A percentile compares a stretch with the other conserved stretches of the same genome.
Conservation (phyloP, 2,888 invertebrate genomes). For the Orgyia antiqua region DNA sequence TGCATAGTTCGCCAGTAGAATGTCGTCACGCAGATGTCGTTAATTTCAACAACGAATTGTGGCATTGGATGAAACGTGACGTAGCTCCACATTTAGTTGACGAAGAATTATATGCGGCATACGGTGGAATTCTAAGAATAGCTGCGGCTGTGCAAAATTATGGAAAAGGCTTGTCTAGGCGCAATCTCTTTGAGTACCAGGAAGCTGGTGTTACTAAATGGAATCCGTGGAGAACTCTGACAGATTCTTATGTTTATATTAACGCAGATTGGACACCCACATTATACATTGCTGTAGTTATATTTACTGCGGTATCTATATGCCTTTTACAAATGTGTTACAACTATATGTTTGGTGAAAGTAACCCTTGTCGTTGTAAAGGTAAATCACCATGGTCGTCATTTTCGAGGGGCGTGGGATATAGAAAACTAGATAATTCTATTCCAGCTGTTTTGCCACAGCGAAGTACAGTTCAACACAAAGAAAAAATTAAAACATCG, state of each 20-base stretch:
- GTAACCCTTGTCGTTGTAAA: conserved; percentile 37
- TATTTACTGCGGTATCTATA: conserved; percentile 41
- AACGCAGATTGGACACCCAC: conserved; percentile 51
- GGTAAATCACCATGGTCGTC: conserved; percentile 9
- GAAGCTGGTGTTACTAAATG: conserved; percentile 31
- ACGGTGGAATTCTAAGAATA: conserved; percentile 58
- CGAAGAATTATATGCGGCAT: conserved; percentile 59
- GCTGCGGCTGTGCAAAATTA: conserved; percentile 65
- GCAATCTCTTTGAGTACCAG: conserved; percentile 48
- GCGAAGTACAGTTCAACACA: conserved; percentile 34
- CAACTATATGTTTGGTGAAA: conserved; percentile 42
- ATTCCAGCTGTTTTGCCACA: conserved; percentile 42
- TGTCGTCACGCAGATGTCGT: conserved; percentile 63
- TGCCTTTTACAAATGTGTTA: conserved; percentile 52
- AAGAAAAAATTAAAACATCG: conserved; percentile 21
- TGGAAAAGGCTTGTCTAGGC: conserved; percentile 52
- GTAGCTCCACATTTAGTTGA: conserved; percentile 60
- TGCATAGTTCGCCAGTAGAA: conserved; percentile 46
- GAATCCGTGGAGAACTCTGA: conserved; percentile 49
- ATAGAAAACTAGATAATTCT: conserved; percentile 39
- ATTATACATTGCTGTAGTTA: conserved; percentile 42
- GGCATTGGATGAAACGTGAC: conserved; percentile 68
- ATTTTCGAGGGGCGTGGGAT: conserved; percentile 29
- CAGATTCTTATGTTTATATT: conserved; percentile 39
- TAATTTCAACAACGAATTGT: conserved; percentile 61